A percentile compares a stretch with the other conserved stretches of the same genome.
Conservation (phyloP, 2,888 invertebrate species). For the Ectemnius continuus region DNA sequence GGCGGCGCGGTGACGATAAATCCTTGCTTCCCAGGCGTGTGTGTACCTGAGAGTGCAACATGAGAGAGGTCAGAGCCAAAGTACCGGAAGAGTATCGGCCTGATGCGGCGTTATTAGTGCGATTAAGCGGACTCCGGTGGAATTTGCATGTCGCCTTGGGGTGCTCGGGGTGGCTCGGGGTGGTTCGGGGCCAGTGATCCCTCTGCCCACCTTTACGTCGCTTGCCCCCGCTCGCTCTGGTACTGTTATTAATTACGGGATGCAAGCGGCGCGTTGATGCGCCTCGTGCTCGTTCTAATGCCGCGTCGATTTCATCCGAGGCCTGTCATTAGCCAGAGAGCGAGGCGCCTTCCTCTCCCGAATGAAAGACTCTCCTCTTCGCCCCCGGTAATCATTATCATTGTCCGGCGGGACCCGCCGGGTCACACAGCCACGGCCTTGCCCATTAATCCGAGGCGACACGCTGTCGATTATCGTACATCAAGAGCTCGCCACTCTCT, state of each 20-base stretch:
- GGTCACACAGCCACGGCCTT: not conserved
- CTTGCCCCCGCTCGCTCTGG: slow-evolving; percentile 39
- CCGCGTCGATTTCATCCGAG: slow-evolving; percentile 39
- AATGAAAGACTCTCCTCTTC: slow-evolving; percentile 17
- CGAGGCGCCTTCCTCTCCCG: slow-evolving; percentile 25
- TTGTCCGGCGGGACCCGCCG: slow-evolving; percentile 23
- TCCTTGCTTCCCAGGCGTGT: too few relatives aligned
- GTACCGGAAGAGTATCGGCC: not conserved
- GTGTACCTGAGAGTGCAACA: not conserved
- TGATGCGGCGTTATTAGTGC: slow-evolving; percentile 1
- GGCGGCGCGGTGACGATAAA: too few relatives aligned
- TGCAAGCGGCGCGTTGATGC: slow-evolving; percentile 46
- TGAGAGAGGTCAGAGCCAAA: slow-evolving; percentile 1
- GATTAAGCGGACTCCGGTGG: not conserved
- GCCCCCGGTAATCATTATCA: slow-evolving; percentile 28
- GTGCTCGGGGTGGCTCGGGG: too few relatives aligned
- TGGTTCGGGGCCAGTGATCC: not conserved
- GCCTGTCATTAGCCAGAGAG: slow-evolving; percentile 36
- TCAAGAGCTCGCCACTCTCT: too few relatives aligned
- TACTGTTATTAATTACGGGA: slow-evolving; percentile 53
- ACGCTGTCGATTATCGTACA: not conserved
- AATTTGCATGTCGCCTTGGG: not conserved
- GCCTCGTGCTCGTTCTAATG: slow-evolving; percentile 22
- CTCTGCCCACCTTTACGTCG: not conserved
- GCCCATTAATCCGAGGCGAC: slow-evolving; percentile 4